Percentiles rank a stretch among this genome's conserved stretches.
Conservation (phyloP, 2,888 invertebrate species). For the Eristalis tenax region DNA sequence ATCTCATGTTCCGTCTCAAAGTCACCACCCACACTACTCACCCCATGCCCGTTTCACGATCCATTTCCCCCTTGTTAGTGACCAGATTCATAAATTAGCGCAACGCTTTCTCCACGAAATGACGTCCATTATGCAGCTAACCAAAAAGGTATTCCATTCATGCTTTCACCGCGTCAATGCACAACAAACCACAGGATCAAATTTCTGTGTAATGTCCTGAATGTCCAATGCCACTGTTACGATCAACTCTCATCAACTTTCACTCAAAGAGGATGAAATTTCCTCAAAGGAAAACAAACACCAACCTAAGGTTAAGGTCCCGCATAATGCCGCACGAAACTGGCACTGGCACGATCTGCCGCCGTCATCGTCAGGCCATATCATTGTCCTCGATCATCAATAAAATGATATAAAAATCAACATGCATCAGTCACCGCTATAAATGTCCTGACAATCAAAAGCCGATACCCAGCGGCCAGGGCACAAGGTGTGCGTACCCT, state of each 20-base stretch:
- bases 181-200: conserved; percentile 54
- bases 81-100: background rate
- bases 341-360: conserved; percentile 48
- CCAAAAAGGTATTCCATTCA: background rate
- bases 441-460: conserved; percentile 44
- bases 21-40: no score
- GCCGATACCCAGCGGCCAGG: conserved; percentile 18
- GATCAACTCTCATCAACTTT: conserved; percentile 51
- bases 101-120: background rate
- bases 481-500: conserved; percentile 49
- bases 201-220: conserved; percentile 59
- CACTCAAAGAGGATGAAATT: conserved; percentile 60
- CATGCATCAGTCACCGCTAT: conserved; percentile 54
- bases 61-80: background rate
- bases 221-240: conserved; percentile 18
- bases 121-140: background rate
- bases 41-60: background rate
- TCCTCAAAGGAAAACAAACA: conserved; percentile 32
- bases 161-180: conserved; percentile 18
- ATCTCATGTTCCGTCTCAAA: no score
- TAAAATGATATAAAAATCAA: conserved; percentile 65
- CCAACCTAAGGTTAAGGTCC: conserved; percentile 16
- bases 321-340: conserved; percentile 17
- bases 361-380: background rate
- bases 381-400: conserved; percentile 42